These are phyloP conservation scores for Neocrepidodera transversa DNA, from an alignment of 2,888 invertebrate species.

Conservation along the genomic window DNA sequence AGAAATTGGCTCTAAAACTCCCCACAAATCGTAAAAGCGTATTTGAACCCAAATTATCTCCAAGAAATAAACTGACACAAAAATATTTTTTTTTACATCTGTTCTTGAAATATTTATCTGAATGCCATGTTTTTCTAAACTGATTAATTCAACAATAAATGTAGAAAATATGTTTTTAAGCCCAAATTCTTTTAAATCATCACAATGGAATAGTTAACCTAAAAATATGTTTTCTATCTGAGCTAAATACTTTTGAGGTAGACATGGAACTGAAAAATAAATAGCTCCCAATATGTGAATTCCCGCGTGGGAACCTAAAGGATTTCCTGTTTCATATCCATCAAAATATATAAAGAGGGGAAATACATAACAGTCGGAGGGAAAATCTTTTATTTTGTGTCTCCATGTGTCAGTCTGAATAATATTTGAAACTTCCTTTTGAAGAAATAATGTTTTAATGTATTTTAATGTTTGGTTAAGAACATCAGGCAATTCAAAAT, in stretches of 20 bases:
- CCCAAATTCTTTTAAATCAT: constrained; percentile 12
- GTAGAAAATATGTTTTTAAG: constrained; percentile 38
- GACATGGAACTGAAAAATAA: constrained; percentile 24
- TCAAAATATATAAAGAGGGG: constrained; percentile 38
- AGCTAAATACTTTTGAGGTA: constrained; percentile 8
- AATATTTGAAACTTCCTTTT: constrained; percentile 4
- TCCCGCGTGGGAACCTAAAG: constrained; percentile 31
- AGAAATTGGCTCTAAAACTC: constrained; percentile 38
- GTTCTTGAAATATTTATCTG: constrained; percentile 24
- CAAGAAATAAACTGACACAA: constrained; percentile 33
- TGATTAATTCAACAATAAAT: constrained; percentile 39
- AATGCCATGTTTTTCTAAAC: constrained; percentile 37
- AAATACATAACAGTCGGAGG: constrained; percentile 1
- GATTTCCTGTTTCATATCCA: constrained; percentile 33
- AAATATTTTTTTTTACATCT: constrained; percentile 32
- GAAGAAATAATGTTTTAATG: neutral
- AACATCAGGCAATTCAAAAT: neutral
- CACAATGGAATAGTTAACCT: constrained; percentile 2
- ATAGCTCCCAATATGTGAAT: constrained; percentile 34
- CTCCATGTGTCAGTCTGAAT: constrained; percentile 21
- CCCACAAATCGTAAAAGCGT: constrained; percentile 43
- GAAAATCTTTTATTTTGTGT: constrained; percentile 7
- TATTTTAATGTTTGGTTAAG: neutral
- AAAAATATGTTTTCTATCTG: constrained; percentile 19
- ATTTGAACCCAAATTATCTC: too few species aligned